phyloP scores from a whole-genome alignment of 2,888 invertebrate species.

The Dasysyrphus tricinctus region DNA sequence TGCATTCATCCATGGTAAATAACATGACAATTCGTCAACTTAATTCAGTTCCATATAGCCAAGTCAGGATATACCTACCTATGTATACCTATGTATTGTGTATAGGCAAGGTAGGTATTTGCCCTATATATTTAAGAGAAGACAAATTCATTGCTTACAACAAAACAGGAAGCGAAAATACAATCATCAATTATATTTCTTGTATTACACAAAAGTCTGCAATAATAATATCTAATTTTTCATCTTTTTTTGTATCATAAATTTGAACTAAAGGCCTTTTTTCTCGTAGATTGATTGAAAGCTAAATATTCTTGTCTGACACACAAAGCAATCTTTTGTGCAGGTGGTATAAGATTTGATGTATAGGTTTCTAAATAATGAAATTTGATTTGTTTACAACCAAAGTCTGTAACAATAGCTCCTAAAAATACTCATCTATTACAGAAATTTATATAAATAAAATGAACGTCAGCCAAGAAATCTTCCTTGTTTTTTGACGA shows the following conservation, averaged over 20 bases:
- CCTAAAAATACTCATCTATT: too few species aligned
- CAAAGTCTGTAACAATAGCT: too few species aligned
- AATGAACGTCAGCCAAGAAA: too few species aligned
- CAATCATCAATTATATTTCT: constrained; percentile 33
- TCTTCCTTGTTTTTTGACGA: too few species aligned
- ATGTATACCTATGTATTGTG: too few species aligned
- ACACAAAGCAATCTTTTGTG: neutral
- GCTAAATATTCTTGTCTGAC: neutral
- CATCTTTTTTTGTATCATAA: neutral
- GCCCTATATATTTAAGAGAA: too few species aligned
- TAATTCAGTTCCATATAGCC: constrained; percentile 14
- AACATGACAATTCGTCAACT: constrained; percentile 40
- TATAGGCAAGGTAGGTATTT: neutral
- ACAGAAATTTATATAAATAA: too few species aligned
- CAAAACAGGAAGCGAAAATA: neutral
- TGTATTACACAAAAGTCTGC: constrained; percentile 20
- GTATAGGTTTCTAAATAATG: too few species aligned
- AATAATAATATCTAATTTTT: constrained; percentile 15
- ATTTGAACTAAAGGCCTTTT: neutral
- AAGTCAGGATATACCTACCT: constrained; percentile 22
- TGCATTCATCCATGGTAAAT: constrained; percentile 29
- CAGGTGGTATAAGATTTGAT: neutral
- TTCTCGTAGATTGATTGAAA: neutral
- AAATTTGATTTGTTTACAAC: too few species aligned
- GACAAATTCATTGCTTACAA: constrained; percentile 8